A percentile compares a stretch with the other conserved stretches of the same genome.
Evolutionary conservation across 2,888 invertebrate species (phyloP).

Genomic region (Amiota minor): DNA sequence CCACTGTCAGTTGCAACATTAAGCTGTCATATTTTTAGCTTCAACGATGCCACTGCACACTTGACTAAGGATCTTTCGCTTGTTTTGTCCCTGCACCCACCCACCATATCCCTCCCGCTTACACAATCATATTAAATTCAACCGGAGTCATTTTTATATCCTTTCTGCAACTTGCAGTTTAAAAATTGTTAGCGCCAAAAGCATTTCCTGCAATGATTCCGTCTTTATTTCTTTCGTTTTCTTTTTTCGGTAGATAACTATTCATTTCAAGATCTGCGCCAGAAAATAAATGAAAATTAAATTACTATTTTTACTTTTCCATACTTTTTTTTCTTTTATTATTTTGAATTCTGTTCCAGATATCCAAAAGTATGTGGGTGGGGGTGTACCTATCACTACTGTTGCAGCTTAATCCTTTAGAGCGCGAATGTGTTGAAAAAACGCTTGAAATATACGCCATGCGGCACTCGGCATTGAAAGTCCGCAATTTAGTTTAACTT

Average conservation of each 20-base stretch:
- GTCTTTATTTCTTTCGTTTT: slow-evolving; percentile 6
- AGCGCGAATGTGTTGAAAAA: slow-evolving; percentile 44
- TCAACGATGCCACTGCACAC: too few species aligned
- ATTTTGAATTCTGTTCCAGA: slow-evolving; percentile 7
- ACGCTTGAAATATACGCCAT: slow-evolving; percentile 22
- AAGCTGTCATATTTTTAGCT: slow-evolving; percentile 25
- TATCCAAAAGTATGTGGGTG: slow-evolving; percentile 37
- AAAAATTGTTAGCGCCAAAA: slow-evolving; percentile 23
- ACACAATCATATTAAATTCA: background rate
- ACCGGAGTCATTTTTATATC: slow-evolving; percentile 19
- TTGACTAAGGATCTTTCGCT: too few species aligned
- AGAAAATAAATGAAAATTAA: slow-evolving; percentile 36
- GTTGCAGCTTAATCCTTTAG: background rate
- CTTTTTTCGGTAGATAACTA: slow-evolving; percentile 2
- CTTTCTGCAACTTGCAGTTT: slow-evolving; percentile 8
- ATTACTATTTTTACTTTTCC: slow-evolving; percentile 21
- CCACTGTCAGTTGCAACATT: slow-evolving; percentile 32
- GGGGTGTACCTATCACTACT: slow-evolving; percentile 36
- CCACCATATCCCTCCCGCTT: too few species aligned
- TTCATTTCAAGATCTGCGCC: slow-evolving; percentile 34
- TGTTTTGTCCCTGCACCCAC: too few species aligned
- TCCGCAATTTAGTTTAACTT: slow-evolving; percentile 35
- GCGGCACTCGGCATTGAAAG: slow-evolving; percentile 30
- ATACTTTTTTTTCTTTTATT: slow-evolving; percentile 8
- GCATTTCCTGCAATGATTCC: slow-evolving; percentile 27